A percentile compares a stretch with the other conserved stretches of the same genome.
phyloP scores from a whole-genome alignment of 2,888 invertebrate genomes.

The Drosophila rellima region DNA sequence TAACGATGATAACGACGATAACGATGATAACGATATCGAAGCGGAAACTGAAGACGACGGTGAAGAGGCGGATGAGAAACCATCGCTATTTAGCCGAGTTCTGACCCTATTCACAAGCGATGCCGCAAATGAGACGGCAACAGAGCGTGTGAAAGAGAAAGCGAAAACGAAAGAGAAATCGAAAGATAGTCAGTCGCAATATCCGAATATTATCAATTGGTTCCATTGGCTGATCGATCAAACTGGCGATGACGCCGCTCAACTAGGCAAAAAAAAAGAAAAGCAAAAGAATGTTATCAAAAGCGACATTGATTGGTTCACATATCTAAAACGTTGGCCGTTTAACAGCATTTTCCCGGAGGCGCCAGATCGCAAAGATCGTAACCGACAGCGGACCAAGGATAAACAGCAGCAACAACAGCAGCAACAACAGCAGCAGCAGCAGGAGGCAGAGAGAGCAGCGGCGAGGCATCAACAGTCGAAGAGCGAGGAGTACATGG shows the following conservation, averaged over 20 bases:
- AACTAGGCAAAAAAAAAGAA: slow-evolving; percentile 30
- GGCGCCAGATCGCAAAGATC: slow-evolving; percentile 21
- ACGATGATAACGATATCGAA: slow-evolving; percentile 48
- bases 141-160: slow-evolving; percentile 3
- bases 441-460: not conserved
- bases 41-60: slow-evolving; percentile 22
- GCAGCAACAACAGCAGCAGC: not conserved
- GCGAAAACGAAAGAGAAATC: slow-evolving; percentile 24
- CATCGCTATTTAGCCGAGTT: slow-evolving; percentile 55
- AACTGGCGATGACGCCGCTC: slow-evolving; percentile 27
- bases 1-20: slow-evolving; percentile 40
- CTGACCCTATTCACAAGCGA: slow-evolving; percentile 46
- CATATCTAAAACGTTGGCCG: slow-evolving; percentile 84
- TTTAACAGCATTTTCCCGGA: slow-evolving; percentile 83
- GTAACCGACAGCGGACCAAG: not conserved
- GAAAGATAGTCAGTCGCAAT: slow-evolving; percentile 40
- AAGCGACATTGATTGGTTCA: slow-evolving; percentile 67
- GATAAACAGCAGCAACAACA: slow-evolving; percentile 1
- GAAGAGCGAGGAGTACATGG: slow-evolving; percentile 65
- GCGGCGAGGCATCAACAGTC: slow-evolving; percentile 1
- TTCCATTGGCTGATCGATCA: slow-evolving; percentile 74
- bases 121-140: slow-evolving; percentile 19
- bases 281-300: slow-evolving; percentile 33
- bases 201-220: slow-evolving; percentile 81
- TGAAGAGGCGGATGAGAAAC: slow-evolving; percentile 44